Conservation (phyloP, 2,113 vertebrate genomes). For the Piprites chloris region DNA sequence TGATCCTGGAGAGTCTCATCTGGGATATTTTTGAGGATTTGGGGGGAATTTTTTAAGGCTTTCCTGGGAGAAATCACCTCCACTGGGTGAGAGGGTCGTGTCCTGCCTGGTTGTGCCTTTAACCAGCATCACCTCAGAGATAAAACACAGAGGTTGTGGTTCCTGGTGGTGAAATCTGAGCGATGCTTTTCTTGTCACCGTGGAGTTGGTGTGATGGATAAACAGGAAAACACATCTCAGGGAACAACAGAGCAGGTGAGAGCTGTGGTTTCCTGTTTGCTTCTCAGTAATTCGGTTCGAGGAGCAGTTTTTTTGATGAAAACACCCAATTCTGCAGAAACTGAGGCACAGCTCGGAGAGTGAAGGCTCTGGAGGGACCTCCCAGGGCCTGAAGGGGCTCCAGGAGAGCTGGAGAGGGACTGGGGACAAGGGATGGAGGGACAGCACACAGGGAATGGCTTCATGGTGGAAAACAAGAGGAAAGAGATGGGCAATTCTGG, state of each 20-base stretch:
- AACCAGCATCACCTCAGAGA: rapidly evolving
- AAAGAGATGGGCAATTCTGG: neutral
- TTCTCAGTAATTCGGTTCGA: rapidly evolving
- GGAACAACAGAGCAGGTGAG: neutral
- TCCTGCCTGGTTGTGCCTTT: too few relatives aligned
- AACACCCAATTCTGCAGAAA: neutral
- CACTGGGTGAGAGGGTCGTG: rapidly evolving
- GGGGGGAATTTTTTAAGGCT: rapidly evolving
- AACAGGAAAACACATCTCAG: constrained; percentile 20
- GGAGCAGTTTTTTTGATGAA: neutral
- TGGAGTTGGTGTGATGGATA: rapidly evolving
- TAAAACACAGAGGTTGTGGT: rapidly evolving
- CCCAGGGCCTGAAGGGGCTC: neutral
- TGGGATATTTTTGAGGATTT: too few relatives aligned
- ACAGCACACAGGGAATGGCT: neutral
- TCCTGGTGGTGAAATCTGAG: neutral
- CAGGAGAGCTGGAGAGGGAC: neutral
- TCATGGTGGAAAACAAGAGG: neutral
- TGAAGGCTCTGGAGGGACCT: neutral
- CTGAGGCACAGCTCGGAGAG: rapidly evolving
- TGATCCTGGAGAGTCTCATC: neutral
- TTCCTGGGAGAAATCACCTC: neutral
- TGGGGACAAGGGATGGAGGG: neutral
- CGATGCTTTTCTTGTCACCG: too few relatives aligned
- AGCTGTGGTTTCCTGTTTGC: neutral